Percentiles rank a stretch among this genome's conserved stretches.
These are phyloP conservation scores for Lordiphosa mommai DNA, from an alignment of 1,140 invertebrate genomes.

Conservation along the genomic window DNA sequence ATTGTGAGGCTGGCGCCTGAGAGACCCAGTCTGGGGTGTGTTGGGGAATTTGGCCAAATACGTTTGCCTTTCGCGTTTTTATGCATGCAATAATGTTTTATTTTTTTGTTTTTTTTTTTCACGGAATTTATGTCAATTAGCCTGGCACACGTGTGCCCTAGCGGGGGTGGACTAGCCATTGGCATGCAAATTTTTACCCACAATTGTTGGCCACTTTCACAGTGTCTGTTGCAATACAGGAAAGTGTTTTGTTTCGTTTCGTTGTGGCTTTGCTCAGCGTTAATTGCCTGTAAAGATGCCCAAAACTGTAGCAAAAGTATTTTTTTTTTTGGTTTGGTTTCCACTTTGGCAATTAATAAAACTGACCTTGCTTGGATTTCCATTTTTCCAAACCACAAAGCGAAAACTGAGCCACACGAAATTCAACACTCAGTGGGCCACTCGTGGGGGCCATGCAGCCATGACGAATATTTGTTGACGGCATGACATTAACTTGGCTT, in stretches of 20 bases:
- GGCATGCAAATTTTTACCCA: constrained; percentile 63
- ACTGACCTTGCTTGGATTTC: constrained; percentile 70
- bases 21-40: constrained; percentile 28
- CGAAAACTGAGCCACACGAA: constrained; percentile 45
- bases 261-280: constrained; percentile 39
- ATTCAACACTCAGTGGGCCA: constrained; percentile 19
- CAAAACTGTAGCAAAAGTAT: constrained; percentile 40
- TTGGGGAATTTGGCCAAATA: constrained; percentile 57
- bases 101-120: constrained; percentile 44
- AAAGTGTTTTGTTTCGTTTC: constrained; percentile 59
- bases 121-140: constrained; percentile 74
- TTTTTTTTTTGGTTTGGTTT: constrained; percentile 8
- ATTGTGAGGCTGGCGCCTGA: constrained; percentile 25
- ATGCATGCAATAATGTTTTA: constrained; percentile 44
- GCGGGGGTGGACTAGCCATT: constrained; percentile 20
- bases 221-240: constrained; percentile 66
- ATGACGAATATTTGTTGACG: constrained; percentile 72
- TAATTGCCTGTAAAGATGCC: constrained; percentile 74
- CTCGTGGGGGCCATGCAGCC: constrained; percentile 54
- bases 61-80: constrained; percentile 44
- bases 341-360: constrained; percentile 63
- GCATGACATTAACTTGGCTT: constrained; percentile 71
- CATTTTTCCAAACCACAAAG: constrained; percentile 48
- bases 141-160: constrained; percentile 41
- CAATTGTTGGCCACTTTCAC: constrained; percentile 64